phyloP scores from a whole-genome alignment of 2,113 vertebrate genomes.

The Stomatorhinus ivindoensis region DNA sequence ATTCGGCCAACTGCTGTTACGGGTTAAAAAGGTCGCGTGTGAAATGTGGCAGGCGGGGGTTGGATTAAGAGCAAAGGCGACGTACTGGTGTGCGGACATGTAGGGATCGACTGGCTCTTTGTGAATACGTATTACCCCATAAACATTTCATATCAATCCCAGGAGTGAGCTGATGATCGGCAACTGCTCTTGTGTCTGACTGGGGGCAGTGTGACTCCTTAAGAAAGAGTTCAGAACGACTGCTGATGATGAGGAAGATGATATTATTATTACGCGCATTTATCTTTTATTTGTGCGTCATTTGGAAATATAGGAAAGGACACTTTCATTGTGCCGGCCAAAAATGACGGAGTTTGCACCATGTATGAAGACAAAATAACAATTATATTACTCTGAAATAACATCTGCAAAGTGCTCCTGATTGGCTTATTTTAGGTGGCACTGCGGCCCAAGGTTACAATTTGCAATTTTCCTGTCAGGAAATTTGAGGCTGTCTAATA shows the following conservation, averaged over 20 bases:
- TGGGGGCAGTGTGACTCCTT: not conserved
- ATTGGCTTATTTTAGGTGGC: not conserved
- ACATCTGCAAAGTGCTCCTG: not conserved
- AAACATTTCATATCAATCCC: not conserved
- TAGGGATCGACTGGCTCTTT: not conserved
- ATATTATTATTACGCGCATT: not conserved
- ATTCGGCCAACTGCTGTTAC: not conserved
- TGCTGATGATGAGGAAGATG: not conserved
- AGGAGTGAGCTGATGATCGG: not conserved
- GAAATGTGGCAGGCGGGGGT: not conserved
- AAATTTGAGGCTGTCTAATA: conserved; percentile 1
- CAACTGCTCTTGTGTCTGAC: not conserved
- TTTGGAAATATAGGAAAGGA: not conserved
- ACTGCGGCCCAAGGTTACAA: not conserved
- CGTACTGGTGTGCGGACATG: not conserved
- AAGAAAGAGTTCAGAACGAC: not conserved
- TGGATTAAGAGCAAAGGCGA: not conserved
- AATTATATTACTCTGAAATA: not conserved
- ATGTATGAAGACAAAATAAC: not conserved
- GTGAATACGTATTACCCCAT: not conserved
- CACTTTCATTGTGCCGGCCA: not conserved
- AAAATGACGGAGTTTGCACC: not conserved
- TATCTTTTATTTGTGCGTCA: not conserved
- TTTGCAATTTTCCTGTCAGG: not conserved
- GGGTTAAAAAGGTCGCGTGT: not conserved